Conservation (phyloP, 1,140 invertebrate genomes). For the Drosophila tani region DNA sequence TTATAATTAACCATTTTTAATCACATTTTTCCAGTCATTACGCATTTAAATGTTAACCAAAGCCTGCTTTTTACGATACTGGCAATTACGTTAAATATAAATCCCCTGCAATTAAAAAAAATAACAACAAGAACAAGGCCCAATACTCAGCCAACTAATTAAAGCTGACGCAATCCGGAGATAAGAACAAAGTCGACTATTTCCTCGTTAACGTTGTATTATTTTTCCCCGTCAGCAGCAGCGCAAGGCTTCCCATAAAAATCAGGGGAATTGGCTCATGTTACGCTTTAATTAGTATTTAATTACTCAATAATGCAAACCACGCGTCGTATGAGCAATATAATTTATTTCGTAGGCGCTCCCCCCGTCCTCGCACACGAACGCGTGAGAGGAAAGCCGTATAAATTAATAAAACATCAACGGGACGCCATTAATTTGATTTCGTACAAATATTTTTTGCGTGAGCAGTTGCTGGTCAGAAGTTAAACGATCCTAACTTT, state of each 20-base stretch:
- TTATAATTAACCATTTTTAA: not conserved
- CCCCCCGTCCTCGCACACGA: not conserved
- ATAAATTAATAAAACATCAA: slow-evolving; percentile 84
- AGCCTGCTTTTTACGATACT: not conserved
- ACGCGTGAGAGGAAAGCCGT: slow-evolving; percentile 36
- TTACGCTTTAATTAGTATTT: slow-evolving; percentile 83
- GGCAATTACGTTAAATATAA: slow-evolving; percentile 13
- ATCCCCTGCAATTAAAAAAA: not conserved
- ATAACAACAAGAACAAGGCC: not conserved
- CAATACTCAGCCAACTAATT: slow-evolving; percentile 12
- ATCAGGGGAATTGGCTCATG: slow-evolving; percentile 62
- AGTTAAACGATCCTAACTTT: slow-evolving; percentile 64
- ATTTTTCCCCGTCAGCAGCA: slow-evolving; percentile 15
- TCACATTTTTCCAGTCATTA: not conserved
- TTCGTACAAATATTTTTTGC: slow-evolving; percentile 82
- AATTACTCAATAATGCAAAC: slow-evolving; percentile 81
- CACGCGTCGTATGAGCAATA: slow-evolving; percentile 77
- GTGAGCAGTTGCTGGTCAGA: slow-evolving; percentile 58
- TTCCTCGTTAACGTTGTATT: slow-evolving; percentile 37
- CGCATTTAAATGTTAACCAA: not conserved
- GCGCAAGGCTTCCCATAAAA: slow-evolving; percentile 34
- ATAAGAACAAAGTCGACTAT: slow-evolving; percentile 34
- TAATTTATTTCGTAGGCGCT: slow-evolving; percentile 66
- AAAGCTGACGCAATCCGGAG: slow-evolving; percentile 32
- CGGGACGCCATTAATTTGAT: slow-evolving; percentile 77